These are phyloP conservation scores for Cerastis leucographa DNA, from an alignment of 2,888 invertebrate genomes.

Conservation along the genomic window DNA sequence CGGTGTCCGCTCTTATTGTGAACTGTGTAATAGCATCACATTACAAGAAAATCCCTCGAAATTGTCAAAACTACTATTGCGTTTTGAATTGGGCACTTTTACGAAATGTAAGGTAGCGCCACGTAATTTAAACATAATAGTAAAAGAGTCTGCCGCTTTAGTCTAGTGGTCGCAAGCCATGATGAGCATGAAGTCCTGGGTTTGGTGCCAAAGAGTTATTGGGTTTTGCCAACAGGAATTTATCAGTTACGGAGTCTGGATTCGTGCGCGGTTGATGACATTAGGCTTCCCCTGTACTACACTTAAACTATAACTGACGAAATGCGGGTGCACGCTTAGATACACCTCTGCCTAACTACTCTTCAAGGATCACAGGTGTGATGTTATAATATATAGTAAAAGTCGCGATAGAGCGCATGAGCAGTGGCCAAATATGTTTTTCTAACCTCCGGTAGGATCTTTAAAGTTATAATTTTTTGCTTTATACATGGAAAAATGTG, in stretches of 20 bases:
- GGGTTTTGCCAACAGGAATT: neutral
- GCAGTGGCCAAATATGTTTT: no score
- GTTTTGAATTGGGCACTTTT: constrained; percentile 64
- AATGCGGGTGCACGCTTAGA: neutral
- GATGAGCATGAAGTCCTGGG: neutral
- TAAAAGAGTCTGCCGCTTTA: neutral
- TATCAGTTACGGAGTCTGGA: neutral
- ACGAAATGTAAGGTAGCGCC: constrained; percentile 44
- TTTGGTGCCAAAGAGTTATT: neutral
- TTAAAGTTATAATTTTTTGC: no score
- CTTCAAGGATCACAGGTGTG: no score
- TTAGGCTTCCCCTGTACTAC: neutral
- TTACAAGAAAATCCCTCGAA: constrained; percentile 75
- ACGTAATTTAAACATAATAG: constrained; percentile 14
- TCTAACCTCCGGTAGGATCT: no score
- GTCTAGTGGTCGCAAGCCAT: neutral
- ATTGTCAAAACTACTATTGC: constrained; percentile 70
- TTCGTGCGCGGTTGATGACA: neutral
- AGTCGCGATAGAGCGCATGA: no score
- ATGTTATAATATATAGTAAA: no score
- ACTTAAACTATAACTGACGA: neutral
- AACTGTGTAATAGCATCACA: constrained; percentile 68
- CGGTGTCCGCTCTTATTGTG: constrained; percentile 73
- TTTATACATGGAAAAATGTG: no score
- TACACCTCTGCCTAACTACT: no score